These are phyloP conservation scores for Taurulus bubalis DNA, from an alignment of 2,113 vertebrate genomes.

Conservation along the genomic window DNA sequence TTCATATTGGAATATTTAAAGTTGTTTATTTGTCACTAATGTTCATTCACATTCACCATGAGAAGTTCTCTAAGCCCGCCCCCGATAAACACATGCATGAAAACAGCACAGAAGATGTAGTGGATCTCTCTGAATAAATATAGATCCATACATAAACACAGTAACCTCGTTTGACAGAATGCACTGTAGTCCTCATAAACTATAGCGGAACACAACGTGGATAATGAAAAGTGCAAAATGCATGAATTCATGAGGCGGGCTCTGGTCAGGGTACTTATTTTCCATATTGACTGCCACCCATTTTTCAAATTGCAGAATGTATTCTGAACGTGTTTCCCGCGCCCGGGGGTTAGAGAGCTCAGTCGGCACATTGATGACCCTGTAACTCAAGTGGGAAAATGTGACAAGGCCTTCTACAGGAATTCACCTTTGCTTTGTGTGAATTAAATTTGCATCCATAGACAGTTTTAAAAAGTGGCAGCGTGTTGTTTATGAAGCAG, in stretches of 20 bases:
- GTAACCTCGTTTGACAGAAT: constrained; percentile 27
- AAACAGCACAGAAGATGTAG: constrained; percentile 6
- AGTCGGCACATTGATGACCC: constrained; percentile 33
- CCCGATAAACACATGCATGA: constrained; percentile 18
- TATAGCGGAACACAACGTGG: constrained; percentile 43
- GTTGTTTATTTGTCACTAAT: not conserved
- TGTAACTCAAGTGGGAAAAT: constrained; percentile 39
- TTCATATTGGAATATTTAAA: not conserved
- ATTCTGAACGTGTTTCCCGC: constrained; percentile 53
- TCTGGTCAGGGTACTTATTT: constrained; percentile 58
- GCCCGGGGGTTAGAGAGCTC: constrained; percentile 33
- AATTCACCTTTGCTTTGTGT: constrained; percentile 44
- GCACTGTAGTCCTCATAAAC: constrained; percentile 21
- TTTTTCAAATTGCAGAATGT: constrained; percentile 61
- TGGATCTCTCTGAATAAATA: constrained; percentile 40
- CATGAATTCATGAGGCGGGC: constrained; percentile 64
- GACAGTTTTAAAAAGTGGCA: constrained; percentile 36
- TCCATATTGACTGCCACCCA: constrained; percentile 50
- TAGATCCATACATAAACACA: constrained; percentile 31
- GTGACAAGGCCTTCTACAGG: constrained; percentile 7
- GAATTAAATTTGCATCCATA: constrained; percentile 51
- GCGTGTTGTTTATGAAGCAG: constrained; percentile 23
- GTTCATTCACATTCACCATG: not conserved
- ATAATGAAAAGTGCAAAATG: constrained; percentile 70
- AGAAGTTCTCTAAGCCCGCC: not conserved